These are phyloP conservation scores for Kryphioiulus occultus DNA, from an alignment of 2,888 invertebrate genomes.

Conservation along the genomic window DNA sequence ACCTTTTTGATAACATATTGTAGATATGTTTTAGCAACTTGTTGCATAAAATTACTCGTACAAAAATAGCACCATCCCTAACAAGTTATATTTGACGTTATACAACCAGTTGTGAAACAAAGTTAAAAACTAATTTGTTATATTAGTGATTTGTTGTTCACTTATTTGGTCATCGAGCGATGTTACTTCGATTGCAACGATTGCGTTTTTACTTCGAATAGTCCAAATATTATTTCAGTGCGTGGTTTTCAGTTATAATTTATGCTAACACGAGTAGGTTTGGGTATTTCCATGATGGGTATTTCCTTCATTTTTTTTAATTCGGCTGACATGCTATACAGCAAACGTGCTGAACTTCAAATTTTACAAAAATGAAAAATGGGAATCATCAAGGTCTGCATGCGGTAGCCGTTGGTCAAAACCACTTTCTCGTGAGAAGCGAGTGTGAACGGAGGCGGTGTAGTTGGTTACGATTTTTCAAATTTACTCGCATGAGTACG, in stretches of 20 bases:
- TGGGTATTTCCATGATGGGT: neutral
- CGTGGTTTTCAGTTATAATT: neutral
- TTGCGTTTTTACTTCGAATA: no score
- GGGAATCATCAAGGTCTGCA: conserved; percentile 13
- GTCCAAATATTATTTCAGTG: neutral
- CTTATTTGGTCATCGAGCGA: no score
- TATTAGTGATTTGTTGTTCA: no score
- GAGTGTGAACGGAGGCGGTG: neutral
- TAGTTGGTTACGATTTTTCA: neutral
- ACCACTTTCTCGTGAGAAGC: neutral
- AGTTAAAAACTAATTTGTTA: no score
- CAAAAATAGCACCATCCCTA: no score
- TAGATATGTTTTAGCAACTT: no score
- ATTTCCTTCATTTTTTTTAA: neutral
- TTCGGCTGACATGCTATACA: neutral
- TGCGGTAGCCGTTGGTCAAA: conserved; percentile 25
- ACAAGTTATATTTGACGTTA: no score
- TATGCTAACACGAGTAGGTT: neutral
- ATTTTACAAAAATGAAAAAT: conserved; percentile 14
- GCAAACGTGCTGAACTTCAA: neutral
- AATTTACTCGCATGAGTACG: no score
- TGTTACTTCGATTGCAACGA: no score
- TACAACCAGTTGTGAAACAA: no score
- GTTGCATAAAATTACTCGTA: no score
- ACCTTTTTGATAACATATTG: no score